Base-by-base conservation (phyloP, 1,140 invertebrate species). In the Teleogryllus occipitalis region DNA sequence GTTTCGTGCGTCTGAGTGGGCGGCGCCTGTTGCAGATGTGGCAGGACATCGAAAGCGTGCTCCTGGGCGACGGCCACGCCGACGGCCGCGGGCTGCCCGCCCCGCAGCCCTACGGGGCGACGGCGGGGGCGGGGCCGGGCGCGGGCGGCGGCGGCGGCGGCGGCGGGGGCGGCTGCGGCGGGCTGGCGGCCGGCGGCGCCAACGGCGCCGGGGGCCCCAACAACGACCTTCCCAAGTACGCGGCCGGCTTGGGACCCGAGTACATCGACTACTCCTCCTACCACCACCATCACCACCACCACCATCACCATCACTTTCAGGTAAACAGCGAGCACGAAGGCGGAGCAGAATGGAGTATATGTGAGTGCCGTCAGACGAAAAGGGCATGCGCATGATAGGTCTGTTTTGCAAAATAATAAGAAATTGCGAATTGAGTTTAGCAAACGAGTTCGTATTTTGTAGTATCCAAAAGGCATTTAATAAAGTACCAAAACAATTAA, bases 111-210 rank as follows among this genome's bases (percentile, higher is more conserved):
- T 81, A 78, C 12, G 78, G 80, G 2, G 85, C 89, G 80, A 88
- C 88, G 7, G 88, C 88, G 14, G 88, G 88, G 8, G 87, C 88
- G n/a, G 88, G 87, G 74, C 88, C 88, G 21, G 87, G 88, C 77
- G 49, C 77, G 1, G 46, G 8, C 48, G 12, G 22, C 5, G 39
- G 39, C 8, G 49, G 27, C 10, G 54, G 8, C 73, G 54, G 46
- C 49, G 76, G 78, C 14, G 77, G 49, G 18, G 46, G 82, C 82
- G 39, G 82, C 15, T n/a, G n/a, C n/a, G 49, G 49, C 54, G 77
- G 47, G 47, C 79, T 80, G 79, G 18, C 75, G 77, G 22, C 75
- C 77, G n/a, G 81, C 80, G 15, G 77, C 54, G 65, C 81, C 77
- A n/a, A 77, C 7, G n/a, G 21, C 76, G 78, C 82, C n/a, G n/a